These are phyloP conservation scores for Suricata suricatta DNA, from an alignment of 2,113 vertebrate genomes.

Conservation along the genomic window DNA sequence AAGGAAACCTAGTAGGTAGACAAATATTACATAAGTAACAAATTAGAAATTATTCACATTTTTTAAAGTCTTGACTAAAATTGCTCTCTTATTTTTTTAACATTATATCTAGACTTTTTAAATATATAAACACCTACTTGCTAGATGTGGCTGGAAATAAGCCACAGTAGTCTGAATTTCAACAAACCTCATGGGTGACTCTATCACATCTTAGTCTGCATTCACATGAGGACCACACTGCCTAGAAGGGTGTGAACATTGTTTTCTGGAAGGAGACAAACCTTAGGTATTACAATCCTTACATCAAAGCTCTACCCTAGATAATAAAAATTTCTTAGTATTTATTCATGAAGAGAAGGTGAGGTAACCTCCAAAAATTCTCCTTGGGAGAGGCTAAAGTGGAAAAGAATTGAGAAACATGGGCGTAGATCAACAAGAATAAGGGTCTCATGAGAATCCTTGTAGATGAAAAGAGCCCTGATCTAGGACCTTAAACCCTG, in stretches of 20 bases:
- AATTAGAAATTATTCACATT: neutral
- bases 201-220: no score
- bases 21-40: neutral
- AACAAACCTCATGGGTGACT: neutral
- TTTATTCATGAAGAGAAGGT: neutral
- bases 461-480: neutral
- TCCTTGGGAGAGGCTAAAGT: neutral
- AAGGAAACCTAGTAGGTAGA: neutral
- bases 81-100: neutral
- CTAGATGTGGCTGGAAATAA: neutral
- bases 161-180: neutral
- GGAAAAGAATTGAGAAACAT: neutral
- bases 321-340: neutral
- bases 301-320: neutral
- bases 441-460: neutral
- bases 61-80: neutral
- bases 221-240: neutral
- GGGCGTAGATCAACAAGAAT: accelerated
- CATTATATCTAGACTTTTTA: neutral
- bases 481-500: neutral
- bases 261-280: neutral
- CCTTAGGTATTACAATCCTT: neutral
- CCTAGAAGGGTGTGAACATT: neutral
- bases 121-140: neutral
- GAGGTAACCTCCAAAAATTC: neutral